Conservation (phyloP, 2,888 invertebrate genomes). For the Amphimallon solstitiale region DNA sequence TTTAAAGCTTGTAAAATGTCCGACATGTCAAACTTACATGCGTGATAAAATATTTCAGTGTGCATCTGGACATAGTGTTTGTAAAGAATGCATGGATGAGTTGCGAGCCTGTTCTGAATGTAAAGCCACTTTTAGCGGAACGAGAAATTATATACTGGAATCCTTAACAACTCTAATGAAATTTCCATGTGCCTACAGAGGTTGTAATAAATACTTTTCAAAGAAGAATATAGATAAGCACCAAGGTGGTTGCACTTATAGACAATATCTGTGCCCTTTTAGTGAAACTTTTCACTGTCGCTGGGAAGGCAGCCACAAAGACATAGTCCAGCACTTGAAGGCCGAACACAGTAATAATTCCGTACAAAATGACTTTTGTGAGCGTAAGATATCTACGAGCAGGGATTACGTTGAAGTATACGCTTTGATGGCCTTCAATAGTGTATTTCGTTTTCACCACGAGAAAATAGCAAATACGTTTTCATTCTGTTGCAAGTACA, state of each 20-base stretch:
- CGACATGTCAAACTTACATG: neutral
- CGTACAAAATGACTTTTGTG: neutral
- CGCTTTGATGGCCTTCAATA: neutral
- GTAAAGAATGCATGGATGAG: neutral
- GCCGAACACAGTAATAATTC: neutral
- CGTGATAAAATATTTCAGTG: constrained; percentile 2
- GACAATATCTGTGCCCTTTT: neutral
- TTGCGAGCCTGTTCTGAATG: neutral
- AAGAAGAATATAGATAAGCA: constrained; percentile 6
- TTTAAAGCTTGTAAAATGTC: neutral
- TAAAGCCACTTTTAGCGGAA: neutral
- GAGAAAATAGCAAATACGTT: neutral
- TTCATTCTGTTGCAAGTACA: neutral
- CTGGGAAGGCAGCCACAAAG: neutral
- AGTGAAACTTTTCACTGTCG: neutral
- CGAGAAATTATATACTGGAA: constrained; percentile 12
- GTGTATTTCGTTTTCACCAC: neutral
- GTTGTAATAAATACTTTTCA: constrained; percentile 2
- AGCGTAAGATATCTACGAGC: neutral
- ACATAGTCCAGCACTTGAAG: neutral
- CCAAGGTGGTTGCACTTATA: neutral
- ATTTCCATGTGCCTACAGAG: neutral
- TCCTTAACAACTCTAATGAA: neutral
- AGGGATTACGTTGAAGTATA: neutral
- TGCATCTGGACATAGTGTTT: constrained; percentile 1